A percentile compares a stretch with the other conserved stretches of the same genome.
Conservation (phyloP, 2,888 invertebrate genomes). For the Conchocele bisecta region DNA sequence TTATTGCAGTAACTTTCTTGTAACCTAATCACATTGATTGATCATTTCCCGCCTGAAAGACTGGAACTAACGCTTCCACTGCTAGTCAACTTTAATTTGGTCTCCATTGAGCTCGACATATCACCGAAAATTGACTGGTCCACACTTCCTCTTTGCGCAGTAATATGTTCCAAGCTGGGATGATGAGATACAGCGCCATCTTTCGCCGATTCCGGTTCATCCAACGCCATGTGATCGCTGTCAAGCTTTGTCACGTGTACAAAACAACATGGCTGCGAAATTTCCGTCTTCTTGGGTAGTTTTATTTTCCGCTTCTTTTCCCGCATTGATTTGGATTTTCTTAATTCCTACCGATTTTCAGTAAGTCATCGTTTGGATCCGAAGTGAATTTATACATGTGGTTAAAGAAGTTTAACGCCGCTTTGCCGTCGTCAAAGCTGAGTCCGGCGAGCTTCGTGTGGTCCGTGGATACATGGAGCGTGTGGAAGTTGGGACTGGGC, state of each 20-base stretch:
- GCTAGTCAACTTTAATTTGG: slow-evolving; percentile 56
- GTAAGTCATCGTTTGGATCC: slow-evolving; percentile 90
- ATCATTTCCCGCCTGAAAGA: slow-evolving; percentile 66
- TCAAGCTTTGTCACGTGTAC: slow-evolving; percentile 92
- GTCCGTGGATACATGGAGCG: slow-evolving; percentile 90
- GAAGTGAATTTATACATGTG: slow-evolving; percentile 87
- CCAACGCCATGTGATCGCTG: slow-evolving; percentile 38
- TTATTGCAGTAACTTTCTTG: too few relatives aligned
- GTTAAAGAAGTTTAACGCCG: slow-evolving; percentile 87
- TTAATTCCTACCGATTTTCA: slow-evolving; percentile 85
- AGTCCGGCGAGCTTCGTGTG: slow-evolving; percentile 90
- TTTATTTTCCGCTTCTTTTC: slow-evolving; percentile 78
- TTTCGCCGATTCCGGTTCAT: slow-evolving; percentile 14
- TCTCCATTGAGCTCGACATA: slow-evolving; percentile 53
- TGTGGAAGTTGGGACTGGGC: slow-evolving; percentile 88
- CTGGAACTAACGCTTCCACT: slow-evolving; percentile 67
- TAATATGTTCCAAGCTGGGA: slow-evolving; percentile 52
- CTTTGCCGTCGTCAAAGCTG: slow-evolving; percentile 90
- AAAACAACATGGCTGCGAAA: slow-evolving; percentile 93
- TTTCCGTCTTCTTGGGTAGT: slow-evolving; percentile 90
- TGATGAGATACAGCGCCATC: slow-evolving; percentile 46
- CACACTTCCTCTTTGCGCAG: slow-evolving; percentile 29
- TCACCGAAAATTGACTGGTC: slow-evolving; percentile 21
- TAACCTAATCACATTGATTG: slow-evolving; percentile 75
- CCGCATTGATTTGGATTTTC: slow-evolving; percentile 76